phyloP scores from a whole-genome alignment of 2,113 vertebrate genomes.

The Gopherus flavomarginatus region DNA sequence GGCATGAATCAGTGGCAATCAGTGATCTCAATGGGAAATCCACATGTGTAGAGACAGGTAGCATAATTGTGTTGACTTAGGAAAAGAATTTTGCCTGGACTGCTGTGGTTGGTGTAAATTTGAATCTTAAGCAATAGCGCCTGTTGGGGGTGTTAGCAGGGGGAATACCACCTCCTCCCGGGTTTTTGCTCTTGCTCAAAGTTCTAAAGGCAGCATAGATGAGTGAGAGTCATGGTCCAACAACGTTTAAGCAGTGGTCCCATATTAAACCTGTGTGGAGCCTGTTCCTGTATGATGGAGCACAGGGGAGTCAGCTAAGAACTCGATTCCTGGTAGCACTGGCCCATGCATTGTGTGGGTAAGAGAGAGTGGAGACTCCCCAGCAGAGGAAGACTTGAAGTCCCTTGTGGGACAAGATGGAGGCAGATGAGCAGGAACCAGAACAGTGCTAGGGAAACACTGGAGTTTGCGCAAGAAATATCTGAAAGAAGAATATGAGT shows the following conservation, averaged over 20 bases:
- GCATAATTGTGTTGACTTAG: neutral
- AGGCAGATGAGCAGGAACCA: neutral
- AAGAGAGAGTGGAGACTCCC: neutral
- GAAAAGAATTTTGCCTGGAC: neutral
- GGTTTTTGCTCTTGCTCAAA: neutral
- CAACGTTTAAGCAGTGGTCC: neutral
- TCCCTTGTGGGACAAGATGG: neutral
- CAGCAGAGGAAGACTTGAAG: neutral
- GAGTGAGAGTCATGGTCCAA: too few species aligned
- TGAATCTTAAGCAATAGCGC: neutral
- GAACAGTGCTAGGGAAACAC: neutral
- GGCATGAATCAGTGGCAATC: neutral
- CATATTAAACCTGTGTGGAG: neutral
- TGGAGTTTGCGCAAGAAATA: neutral
- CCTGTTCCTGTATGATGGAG: neutral
- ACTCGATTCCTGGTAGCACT: neutral
- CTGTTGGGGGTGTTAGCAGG: neutral
- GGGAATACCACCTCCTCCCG: neutral
- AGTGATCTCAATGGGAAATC: rapidly evolving
- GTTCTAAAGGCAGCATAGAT: neutral
- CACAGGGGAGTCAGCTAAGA: neutral
- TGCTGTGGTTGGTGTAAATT: neutral
- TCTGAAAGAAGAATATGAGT: neutral
- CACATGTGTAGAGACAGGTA: neutral
- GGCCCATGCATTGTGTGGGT: neutral